Percentiles rank a stretch among this genome's conserved stretches.
Evolutionary conservation across 2,888 invertebrate genomes (phyloP).

Genomic region (Hemicrepidius hirtus): DNA sequence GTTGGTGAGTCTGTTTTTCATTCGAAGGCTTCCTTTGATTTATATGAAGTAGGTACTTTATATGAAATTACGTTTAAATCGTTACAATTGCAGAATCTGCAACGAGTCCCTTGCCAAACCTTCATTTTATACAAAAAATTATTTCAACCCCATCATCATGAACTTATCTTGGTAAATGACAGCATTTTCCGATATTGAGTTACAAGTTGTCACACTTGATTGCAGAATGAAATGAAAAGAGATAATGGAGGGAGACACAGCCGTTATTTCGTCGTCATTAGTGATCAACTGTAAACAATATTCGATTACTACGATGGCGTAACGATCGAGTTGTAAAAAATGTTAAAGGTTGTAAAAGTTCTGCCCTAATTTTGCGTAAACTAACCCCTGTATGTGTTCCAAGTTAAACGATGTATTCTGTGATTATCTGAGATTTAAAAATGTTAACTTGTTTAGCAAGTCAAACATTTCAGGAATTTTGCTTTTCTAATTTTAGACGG

Average conservation of each 20-base stretch:
- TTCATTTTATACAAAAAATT: constrained; percentile 1
- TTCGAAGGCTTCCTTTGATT: too few relatives aligned
- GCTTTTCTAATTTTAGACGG: constrained; percentile 45
- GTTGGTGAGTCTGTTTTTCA: too few relatives aligned
- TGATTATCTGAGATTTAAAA: constrained; percentile 55
- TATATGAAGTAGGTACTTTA: too few relatives aligned
- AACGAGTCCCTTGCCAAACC: not conserved
- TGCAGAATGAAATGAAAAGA: constrained; percentile 40
- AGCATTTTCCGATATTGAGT: constrained; percentile 62
- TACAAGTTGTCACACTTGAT: constrained; percentile 59
- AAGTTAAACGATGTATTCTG: constrained; percentile 43
- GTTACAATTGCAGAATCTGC: too few relatives aligned
- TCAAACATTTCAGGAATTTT: constrained; percentile 54
- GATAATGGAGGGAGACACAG: constrained; percentile 41
- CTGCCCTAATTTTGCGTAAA: too few relatives aligned
- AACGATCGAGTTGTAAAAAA: constrained; percentile 22
- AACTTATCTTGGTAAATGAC: constrained; percentile 57
- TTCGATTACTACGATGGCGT: constrained; percentile 27
- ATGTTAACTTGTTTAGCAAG: constrained; percentile 54
- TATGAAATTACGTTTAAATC: too few relatives aligned
- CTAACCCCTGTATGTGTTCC: constrained; percentile 24
- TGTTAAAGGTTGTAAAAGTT: too few relatives aligned
- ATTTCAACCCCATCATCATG: constrained; percentile 17
- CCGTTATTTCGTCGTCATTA: constrained; percentile 44
- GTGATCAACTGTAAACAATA: constrained; percentile 47